phyloP scores from a whole-genome alignment of 2,888 invertebrate species.

The Dendrolimus pini region DNA sequence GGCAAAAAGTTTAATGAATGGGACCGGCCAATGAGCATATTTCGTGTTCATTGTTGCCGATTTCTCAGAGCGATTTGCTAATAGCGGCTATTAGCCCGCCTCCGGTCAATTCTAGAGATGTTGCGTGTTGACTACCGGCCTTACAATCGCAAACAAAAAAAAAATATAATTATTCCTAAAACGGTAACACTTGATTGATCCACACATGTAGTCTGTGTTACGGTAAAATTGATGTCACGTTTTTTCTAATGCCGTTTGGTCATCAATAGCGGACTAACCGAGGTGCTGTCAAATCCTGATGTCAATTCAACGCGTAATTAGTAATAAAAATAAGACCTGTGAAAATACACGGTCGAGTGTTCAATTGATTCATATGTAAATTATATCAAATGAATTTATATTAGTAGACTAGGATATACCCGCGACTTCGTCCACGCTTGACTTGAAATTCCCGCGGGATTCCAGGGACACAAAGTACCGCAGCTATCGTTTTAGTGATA shows the following conservation, averaged over 20 bases:
- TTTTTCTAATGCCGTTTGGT: constrained; percentile 38
- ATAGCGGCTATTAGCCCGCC: constrained; percentile 64
- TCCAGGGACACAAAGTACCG: too few relatives aligned
- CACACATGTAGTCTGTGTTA: constrained; percentile 29
- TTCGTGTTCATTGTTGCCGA: constrained; percentile 69
- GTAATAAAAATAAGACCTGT: background rate
- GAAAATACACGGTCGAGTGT: background rate
- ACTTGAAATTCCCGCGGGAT: too few relatives aligned
- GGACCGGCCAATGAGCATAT: constrained; percentile 57
- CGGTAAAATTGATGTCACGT: constrained; percentile 50
- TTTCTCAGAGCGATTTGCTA: constrained; percentile 67
- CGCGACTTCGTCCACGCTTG: too few relatives aligned
- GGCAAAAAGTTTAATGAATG: constrained; percentile 62
- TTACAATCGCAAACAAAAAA: constrained; percentile 44
- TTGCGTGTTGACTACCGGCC: constrained; percentile 59
- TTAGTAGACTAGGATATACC: background rate
- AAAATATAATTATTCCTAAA: constrained; percentile 62
- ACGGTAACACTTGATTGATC: constrained; percentile 66
- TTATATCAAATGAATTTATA: background rate
- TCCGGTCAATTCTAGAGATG: constrained; percentile 37
- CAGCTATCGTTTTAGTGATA: too few relatives aligned
- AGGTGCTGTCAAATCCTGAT: constrained; percentile 31
- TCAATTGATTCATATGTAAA: background rate
- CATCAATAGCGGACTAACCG: constrained; percentile 30
- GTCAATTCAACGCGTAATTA: constrained; percentile 16